Evolutionary conservation across 2,113 vertebrate genomes (phyloP), one percentile per base, ranked within the genome.

Genomic region (Eonycteris spelaea): DNA sequence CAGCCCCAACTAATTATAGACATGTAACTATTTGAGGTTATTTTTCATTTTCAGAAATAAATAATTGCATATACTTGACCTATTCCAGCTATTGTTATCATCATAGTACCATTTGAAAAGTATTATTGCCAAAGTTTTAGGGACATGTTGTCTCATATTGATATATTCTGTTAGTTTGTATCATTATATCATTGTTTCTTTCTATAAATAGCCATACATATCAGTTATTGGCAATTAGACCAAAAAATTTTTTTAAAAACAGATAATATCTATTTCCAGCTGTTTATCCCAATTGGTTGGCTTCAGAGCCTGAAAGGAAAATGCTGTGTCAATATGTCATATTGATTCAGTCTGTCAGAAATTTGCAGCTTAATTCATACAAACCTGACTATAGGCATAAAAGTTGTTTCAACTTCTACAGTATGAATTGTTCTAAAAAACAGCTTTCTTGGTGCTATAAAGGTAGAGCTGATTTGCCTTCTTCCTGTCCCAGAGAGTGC

Each of bases 71-170:
- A 33, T 26, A 22, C 40, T 77, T 94, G 84, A 51, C 63, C 30
- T 67, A 43, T 30, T n/a, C 43, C 26, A 87, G 7, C 55, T 48
- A n/a, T 15, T 38, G n/a, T 83, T 91, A n/a, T 57, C 65, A 93
- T 91, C n/a, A 15, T 15, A 48, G 5, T 43, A 63, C 5, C 78
- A 38, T 63, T 85, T 73, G 92, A 61, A 94, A 18, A 92, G 68
- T 45, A 75, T 88, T 53, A n/a, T 38, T 93, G 94, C 71, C 55
- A 67, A 43, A 75, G 43, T 95, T 97, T 96, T 75, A 83, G 38
- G 67, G 89, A 63, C 85, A 77, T 71, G 22, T 85, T 91, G 30
- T 33, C 90, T 84, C 22, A 0, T 40, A 18, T 3, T 65, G 82
- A 33, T 51, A 80, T 7, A n/a, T 8, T 40, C 28, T 92, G 74